Percentiles rank a stretch among this genome's conserved stretches.
Evolutionary conservation across 2,113 vertebrate species (phyloP).

Genomic region (Nematolebias whitei): DNA sequence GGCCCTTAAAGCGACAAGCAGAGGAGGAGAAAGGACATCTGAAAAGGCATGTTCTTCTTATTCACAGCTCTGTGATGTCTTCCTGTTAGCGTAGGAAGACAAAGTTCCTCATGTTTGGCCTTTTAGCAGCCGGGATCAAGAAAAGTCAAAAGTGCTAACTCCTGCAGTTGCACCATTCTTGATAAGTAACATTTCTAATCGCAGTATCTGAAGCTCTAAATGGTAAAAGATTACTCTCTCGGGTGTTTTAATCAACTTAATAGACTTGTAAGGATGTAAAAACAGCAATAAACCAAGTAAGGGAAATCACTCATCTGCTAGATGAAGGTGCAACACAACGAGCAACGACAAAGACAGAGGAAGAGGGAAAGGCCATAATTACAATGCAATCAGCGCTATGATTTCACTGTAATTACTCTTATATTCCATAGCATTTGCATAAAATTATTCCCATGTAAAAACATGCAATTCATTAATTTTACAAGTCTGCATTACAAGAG

Average conservation of each 20-base stretch:
- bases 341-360: constrained; percentile 30
- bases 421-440: constrained; percentile 69
- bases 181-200: neutral
- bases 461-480: constrained; percentile 73
- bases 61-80: constrained; percentile 40
- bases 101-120: constrained; percentile 1
- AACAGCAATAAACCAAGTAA: constrained; percentile 6
- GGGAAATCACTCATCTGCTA: constrained; percentile 54
- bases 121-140: neutral
- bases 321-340: constrained; percentile 31
- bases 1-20: constrained; percentile 66
- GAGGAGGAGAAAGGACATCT: constrained; percentile 47
- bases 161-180: neutral
- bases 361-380: constrained; percentile 51
- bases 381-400: constrained; percentile 55
- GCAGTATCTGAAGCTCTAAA: constrained; percentile 3
- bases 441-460: constrained; percentile 60
- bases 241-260: constrained; percentile 24
- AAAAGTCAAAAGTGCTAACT: neutral
- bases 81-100: neutral
- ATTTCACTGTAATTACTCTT: constrained; percentile 62
- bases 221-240: constrained; percentile 21
- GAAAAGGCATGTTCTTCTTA: constrained; percentile 52
- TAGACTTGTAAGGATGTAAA: constrained; percentile 6
- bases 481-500: constrained; percentile 61